Conservation (phyloP, 1,140 invertebrate species). For the Phthorimaea operculella region DNA sequence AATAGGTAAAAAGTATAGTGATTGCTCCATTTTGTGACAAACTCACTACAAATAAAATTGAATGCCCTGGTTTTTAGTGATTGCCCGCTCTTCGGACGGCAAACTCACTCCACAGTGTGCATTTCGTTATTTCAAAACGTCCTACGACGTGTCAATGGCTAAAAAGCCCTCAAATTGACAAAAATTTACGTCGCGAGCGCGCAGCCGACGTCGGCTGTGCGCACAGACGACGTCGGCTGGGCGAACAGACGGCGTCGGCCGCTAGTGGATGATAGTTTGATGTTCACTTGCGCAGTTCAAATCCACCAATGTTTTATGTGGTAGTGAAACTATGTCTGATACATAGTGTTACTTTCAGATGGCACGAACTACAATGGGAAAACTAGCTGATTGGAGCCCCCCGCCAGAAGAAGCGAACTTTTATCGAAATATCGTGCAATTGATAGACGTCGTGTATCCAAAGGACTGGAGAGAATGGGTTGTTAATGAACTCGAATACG, state of each 20-base stretch:
- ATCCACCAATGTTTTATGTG: neutral
- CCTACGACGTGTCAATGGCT: neutral
- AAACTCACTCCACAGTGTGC: neutral
- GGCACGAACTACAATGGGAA: neutral
- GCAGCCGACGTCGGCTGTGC: neutral
- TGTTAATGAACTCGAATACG: neutral
- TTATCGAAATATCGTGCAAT: neutral
- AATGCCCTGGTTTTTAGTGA: neutral
- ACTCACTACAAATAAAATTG: neutral
- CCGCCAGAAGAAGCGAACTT: neutral
- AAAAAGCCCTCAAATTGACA: neutral
- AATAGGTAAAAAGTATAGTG: neutral
- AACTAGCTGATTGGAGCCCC: neutral
- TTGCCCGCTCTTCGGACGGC: constrained; percentile 4
- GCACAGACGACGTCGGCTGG: neutral
- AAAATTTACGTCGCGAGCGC: neutral
- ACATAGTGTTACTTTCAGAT: neutral
- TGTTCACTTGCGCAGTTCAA: neutral
- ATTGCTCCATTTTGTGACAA: neutral
- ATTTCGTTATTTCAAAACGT: neutral
- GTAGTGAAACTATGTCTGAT: too few relatives aligned
- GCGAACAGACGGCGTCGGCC: neutral
- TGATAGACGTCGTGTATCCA: neutral
- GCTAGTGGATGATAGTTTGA: neutral
- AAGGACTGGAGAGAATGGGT: constrained; percentile 4